Evolutionary conservation across 64 coral and sea anemone genomes (phyloP), one percentile per base, ranked within the genome.

Genomic region (Trachythela sp.): DNA sequence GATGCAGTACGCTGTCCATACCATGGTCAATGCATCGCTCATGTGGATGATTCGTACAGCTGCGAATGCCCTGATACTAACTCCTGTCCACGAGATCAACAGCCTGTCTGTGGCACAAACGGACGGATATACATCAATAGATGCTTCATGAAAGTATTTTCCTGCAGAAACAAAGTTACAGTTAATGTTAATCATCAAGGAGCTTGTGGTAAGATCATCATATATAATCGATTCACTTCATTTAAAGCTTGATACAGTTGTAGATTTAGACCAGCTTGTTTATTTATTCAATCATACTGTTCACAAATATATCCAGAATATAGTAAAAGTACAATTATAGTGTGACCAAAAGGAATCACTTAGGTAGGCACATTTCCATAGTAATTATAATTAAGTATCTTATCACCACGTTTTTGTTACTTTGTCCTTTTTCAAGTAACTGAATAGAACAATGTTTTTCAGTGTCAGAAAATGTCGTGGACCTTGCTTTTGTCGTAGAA

Each of bases 101-200:
- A 80, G 9, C 75, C 75, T 29, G 75, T 80, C 7, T 80, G 75
- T 80, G 75, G 9, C 30, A 34, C 75, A 80, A 39, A 80, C 35
- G 75, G 75, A 37, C 30, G 35, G 18, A 80, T 29, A 8, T 80
- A 80, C 75, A 80, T 80, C 37, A 80, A 80, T 36, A 2, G 1
- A 29, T 80, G 75, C 32, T 80, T 80, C 75, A 35, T 80, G 37
- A 80, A 80, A 80, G 33, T 80, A 10, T 39, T 37, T 22, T 80
- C 75, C 2, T 80, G 75, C 35, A 20, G 14, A 39, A 80, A 80
- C 75, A 80, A 80, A 80, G 75, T 80, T 80, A 35, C 15, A 2
- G 75, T 80, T 36, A 39, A 30, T 36, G 75, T 80, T 15, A 80
- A 39, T 29, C 75, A 80, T 37, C 31, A 80, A 37, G 75, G 75